Base-by-base conservation (phyloP, 2,888 invertebrate species). In the Listrodromus nycthemerus region DNA sequence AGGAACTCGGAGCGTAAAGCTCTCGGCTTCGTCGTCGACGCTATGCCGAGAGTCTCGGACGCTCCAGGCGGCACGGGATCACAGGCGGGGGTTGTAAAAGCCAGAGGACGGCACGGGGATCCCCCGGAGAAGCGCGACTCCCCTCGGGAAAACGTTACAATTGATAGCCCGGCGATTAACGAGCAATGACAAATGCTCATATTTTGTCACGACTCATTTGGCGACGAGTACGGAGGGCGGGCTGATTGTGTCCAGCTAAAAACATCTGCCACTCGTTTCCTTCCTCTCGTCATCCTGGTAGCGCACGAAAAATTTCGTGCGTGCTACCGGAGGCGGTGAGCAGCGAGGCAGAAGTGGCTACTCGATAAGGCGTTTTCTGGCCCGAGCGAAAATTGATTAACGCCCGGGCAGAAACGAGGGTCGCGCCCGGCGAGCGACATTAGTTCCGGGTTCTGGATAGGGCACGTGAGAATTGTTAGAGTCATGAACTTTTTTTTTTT, bases 341-440 rank as follows among this genome's bases (percentile, higher is more conserved):
- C 76, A 61, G 52, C 66, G 78, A 75, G 58, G 75, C 66, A 67
- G 70, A 74, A 81, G 52, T 75, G 69, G 50, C 74, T 80, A 80
- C 83, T 75, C 84, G 78, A 81, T 84, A 75, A 78, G 70, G 78
- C 74, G 77, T 78, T 50, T 75, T 71, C 75, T 84, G 71, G 78
- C 37, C 84, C 84, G 86, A 88, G 89, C 41, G 90, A 92, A 92
- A 92, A 91, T 92, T 92, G 90, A 89, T 90, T 88, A 90, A 87
- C 86, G 86, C 85, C 82, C 75, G 21, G 83, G 85, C 86, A 87
- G 76, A 84, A 85, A 80, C 73, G 69, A 33, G 86, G 83, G 83
- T 76, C 77, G 63, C 45, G 65, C 58, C 45, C 45, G 63, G 81
- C 85, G 87, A 83, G 70, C 80, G 89, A 86, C 88, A 91, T 91